A percentile compares a stretch with the other conserved stretches of the same genome.
phyloP scores from a whole-genome alignment of 2,113 vertebrate species.

The Aptenodytes forsteri region DNA sequence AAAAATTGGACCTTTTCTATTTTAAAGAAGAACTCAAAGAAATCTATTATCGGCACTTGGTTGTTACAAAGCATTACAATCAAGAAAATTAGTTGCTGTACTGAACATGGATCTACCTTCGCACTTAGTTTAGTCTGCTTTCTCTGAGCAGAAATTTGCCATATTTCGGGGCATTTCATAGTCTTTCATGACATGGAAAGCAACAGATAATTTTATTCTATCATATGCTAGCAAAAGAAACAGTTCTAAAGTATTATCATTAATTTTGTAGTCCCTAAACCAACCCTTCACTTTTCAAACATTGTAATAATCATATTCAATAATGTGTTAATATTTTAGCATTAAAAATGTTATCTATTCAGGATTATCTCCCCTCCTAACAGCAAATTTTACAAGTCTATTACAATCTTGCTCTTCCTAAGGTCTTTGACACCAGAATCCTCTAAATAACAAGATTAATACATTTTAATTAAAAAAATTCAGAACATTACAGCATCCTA shows the following conservation, averaged over 20 bases:
- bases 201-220: neutral
- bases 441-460: neutral
- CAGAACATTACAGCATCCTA: neutral
- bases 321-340: neutral
- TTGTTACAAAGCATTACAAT: neutral
- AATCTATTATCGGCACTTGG: neutral
- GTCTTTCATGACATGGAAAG: neutral
- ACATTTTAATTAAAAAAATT: slow-evolving; percentile 21
- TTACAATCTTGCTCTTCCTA: neutral
- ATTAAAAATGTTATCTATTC: neutral
- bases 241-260: neutral
- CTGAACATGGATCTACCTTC: neutral
- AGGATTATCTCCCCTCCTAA: neutral
- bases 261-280: neutral
- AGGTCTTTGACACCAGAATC: neutral
- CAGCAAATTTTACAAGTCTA: neutral
- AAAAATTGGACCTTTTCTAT: neutral
- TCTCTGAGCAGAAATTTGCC: neutral
- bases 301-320: neutral
- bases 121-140: neutral
- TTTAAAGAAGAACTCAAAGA: neutral
- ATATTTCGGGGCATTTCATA: neutral
- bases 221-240: neutral
- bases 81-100: neutral
- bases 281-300: neutral